These are phyloP conservation scores for Atrina japonica DNA, from an alignment of 2,888 invertebrate genomes.

Conservation along the genomic window DNA sequence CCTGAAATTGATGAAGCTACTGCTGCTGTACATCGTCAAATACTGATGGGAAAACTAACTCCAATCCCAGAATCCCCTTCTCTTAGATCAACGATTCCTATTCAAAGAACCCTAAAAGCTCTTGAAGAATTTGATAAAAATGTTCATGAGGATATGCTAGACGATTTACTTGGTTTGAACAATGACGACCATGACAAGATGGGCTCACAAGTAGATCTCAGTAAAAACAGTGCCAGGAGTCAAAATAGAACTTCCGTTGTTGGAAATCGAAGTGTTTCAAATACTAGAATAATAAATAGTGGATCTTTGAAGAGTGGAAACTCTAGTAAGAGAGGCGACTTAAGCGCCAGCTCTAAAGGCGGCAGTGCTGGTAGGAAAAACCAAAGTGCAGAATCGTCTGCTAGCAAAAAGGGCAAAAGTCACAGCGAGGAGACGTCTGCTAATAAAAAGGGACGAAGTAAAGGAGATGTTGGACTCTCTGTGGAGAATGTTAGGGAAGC, in stretches of 20 bases:
- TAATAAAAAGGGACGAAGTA: conserved; percentile 4
- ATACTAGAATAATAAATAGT: neutral
- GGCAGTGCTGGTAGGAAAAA: neutral
- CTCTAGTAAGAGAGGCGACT: neutral
- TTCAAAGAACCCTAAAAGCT: conserved; percentile 62
- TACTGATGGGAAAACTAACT: conserved; percentile 62
- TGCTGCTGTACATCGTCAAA: conserved; percentile 55
- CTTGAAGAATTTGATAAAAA: conserved; percentile 68
- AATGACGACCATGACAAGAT: too few species aligned
- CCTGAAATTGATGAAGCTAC: conserved; percentile 38
- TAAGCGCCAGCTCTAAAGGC: neutral
- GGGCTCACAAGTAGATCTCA: neutral
- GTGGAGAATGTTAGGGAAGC: conserved; percentile 19
- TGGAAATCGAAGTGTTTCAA: neutral
- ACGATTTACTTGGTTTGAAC: conserved; percentile 51
- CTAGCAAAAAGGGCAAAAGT: conserved; percentile 11
- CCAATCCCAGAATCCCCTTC: conserved; percentile 70
- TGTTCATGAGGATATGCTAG: conserved; percentile 62
- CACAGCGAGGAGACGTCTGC: neutral
- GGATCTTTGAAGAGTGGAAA: neutral
- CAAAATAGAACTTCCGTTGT: neutral
- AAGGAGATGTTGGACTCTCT: conserved; percentile 9
- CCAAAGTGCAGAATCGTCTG: conserved; percentile 9
- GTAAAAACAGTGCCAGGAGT: conserved; percentile 2
- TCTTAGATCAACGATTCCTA: conserved; percentile 45